These are phyloP conservation scores for Mus spicilegus DNA, from an alignment of 2,113 vertebrate genomes.

Conservation along the genomic window DNA sequence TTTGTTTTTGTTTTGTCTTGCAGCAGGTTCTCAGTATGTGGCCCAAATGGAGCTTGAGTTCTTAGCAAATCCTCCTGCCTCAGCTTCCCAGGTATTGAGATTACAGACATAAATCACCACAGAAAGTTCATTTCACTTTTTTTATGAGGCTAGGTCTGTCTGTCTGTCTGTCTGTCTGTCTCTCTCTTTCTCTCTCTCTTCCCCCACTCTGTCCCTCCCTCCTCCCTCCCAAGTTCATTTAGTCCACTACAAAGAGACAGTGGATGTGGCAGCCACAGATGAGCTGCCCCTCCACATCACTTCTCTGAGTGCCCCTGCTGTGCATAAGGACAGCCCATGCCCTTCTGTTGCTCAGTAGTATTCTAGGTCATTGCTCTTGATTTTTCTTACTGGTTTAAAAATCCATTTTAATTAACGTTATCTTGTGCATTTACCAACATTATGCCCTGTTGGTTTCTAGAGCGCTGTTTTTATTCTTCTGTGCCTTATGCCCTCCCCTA, in stretches of 20 bases:
- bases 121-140: neutral
- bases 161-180: neutral
- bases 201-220: neutral
- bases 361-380: neutral
- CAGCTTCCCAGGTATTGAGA: neutral
- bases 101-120: neutral
- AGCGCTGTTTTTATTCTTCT: neutral
- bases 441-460: conserved; percentile 17
- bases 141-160: neutral
- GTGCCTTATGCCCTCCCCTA: neutral
- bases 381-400: neutral
- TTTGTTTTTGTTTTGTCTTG: neutral
- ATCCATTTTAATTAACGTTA: neutral
- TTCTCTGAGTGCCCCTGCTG: neutral
- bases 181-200: neutral
- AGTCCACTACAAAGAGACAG: neutral
- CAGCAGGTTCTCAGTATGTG: neutral
- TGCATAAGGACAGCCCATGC: neutral
- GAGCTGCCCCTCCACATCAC: neutral
- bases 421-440: neutral
- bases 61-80: neutral
- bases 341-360: neutral
- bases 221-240: neutral
- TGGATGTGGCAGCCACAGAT: neutral
- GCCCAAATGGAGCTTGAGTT: neutral